Evolutionary conservation across 2,797 vertebrate genomes (phyloP), one percentile per base, ranked within the genome.

Genomic region (Rhinichthys osculus): DNA sequence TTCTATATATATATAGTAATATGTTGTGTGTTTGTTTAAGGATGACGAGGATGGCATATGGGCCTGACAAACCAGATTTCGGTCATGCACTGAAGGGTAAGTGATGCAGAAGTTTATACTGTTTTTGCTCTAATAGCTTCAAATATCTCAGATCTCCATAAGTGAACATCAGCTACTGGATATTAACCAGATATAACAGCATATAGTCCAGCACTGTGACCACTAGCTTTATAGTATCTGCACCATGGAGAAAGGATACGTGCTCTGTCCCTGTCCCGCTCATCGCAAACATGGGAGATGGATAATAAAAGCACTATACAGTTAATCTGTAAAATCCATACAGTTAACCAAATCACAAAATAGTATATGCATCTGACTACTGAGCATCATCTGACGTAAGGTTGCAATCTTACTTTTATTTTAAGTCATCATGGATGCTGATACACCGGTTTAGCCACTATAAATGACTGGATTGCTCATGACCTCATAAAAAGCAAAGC

Each of bases 21-120:
- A 7, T 4, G 66, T 79, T 76, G 67, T 86, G 30, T 81, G 38
- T 84, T 72, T 59, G 66, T 91, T 85, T 33, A 94, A 99, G 98
- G 98, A 99, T 93, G 98, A 99, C 91, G 98, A 99, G 94, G 98
- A 99, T 91, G 98, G 98, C 90, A 98, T 99, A 94, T 99, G 98
- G 98, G 98, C 98, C 89, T 99, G 97, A 96, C 57, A 94, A 95
- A 93, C 93, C 95, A 94, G 94, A 94, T 94, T 95, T 94, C 92
- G 95, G 94, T 96, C 95, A 94, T 95, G 92, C 96, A 95, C 94
- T 94, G 93, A 95, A 91, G 93, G 96, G 96, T 97, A 92, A 97
- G 96, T 95, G 93, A 85, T 86, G 50, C 33, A 76, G 30, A 35
- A 11, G 50, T 57, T 7, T 23, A 33, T 62, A 3, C 2, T 47